Percentiles rank a stretch among this genome's conserved stretches.
These are phyloP conservation scores for Acanthaster planci DNA, from an alignment of 35 echinoderm and acorn worm genomes.

Conservation along the genomic window DNA sequence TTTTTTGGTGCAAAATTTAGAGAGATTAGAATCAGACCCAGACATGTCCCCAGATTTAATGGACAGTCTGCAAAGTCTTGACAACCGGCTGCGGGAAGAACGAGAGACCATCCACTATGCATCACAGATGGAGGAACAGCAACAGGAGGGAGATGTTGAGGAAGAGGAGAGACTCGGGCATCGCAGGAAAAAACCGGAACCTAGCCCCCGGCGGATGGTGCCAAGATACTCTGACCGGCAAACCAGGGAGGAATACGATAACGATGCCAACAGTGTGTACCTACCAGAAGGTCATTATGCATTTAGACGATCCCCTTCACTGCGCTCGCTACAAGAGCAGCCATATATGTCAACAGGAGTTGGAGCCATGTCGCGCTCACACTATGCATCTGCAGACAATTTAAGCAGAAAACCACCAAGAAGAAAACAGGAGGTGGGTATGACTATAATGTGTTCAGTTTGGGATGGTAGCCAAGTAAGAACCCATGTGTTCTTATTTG, in stretches of 20 bases:
- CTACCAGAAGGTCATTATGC: neutral
- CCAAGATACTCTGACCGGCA: slow-evolving; percentile 17
- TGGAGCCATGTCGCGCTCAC: slow-evolving; percentile 34
- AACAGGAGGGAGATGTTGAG: neutral
- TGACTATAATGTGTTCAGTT: neutral
- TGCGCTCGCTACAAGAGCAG: slow-evolving; percentile 31
- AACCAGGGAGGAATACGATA: slow-evolving; percentile 45
- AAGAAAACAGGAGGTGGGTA: slow-evolving; percentile 48
- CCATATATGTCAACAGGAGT: slow-evolving; percentile 43
- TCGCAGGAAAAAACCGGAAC: slow-evolving; percentile 13
- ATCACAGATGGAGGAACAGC: slow-evolving; percentile 25
- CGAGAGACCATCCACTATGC: slow-evolving; percentile 26
- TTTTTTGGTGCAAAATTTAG: slow-evolving; percentile 36
- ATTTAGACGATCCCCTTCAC: slow-evolving; percentile 54
- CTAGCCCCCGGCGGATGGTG: neutral
- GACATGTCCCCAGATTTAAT: slow-evolving; percentile 30
- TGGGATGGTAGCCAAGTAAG: neutral
- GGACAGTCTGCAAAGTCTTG: slow-evolving; percentile 60
- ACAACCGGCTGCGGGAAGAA: slow-evolving; percentile 62
- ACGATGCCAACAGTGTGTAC: slow-evolving; percentile 50
- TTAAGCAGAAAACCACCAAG: slow-evolving; percentile 30
- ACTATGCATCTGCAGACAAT: slow-evolving; percentile 65
- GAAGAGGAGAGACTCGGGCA: slow-evolving; percentile 18
- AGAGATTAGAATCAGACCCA: slow-evolving; percentile 26
- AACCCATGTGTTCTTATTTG: neutral